These are phyloP conservation scores for Leucophenga montana DNA, from an alignment of 2,888 invertebrate species.

Conservation along the genomic window DNA sequence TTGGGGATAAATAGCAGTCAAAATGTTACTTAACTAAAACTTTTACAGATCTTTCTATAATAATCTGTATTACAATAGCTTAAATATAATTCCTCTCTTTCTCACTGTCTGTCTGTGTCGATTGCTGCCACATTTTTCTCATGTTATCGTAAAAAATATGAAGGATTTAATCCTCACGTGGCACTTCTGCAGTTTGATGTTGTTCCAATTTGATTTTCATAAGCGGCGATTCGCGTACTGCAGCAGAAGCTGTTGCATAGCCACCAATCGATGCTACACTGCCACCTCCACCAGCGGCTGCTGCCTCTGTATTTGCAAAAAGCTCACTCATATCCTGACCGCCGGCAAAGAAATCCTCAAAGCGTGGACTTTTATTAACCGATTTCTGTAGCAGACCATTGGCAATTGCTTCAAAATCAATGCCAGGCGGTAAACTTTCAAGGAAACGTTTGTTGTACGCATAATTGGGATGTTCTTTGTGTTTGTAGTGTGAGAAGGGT, in stretches of 20 bases:
- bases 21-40: conserved; percentile 44
- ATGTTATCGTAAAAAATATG: neutral
- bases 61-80: neutral
- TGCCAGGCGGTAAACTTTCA: conserved; percentile 70
- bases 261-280: conserved; percentile 9
- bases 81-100: conserved; percentile 16
- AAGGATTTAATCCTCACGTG: conserved; percentile 68
- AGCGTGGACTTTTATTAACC: conserved; percentile 70
- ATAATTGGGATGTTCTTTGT: conserved; percentile 65
- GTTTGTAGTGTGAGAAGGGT: conserved; percentile 60
- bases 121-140: conserved; percentile 37
- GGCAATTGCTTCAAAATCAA: conserved; percentile 70
- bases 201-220: conserved; percentile 70
- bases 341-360: conserved; percentile 69
- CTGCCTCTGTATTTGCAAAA: conserved; percentile 59
- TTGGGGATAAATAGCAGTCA: conserved; percentile 71
- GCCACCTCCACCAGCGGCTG: conserved; percentile 39
- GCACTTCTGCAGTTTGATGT: conserved; percentile 67
- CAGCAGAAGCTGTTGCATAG: conserved; percentile 49
- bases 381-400: conserved; percentile 70
- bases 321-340: conserved; percentile 69
- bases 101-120: conserved; percentile 24
- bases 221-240: conserved; percentile 29
- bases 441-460: conserved; percentile 70
- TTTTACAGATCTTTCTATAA: neutral